phyloP scores from a whole-genome alignment of 2,888 invertebrate genomes.

The Drosophila yooni region DNA sequence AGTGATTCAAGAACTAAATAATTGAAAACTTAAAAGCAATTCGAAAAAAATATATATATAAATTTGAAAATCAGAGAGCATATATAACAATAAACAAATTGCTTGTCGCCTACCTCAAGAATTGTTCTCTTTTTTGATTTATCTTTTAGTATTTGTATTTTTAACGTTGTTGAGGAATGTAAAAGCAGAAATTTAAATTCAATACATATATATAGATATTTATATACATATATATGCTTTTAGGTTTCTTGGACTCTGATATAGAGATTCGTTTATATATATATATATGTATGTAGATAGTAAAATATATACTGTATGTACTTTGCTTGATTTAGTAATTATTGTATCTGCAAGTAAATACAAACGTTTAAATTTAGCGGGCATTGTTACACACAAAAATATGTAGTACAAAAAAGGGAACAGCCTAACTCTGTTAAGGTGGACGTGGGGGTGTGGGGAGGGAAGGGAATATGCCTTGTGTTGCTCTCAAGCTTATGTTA shows the following conservation, averaged over 20 bases:
- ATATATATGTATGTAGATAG: slow-evolving; percentile 52
- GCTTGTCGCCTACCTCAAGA: slow-evolving; percentile 70
- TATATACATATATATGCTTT: slow-evolving; percentile 53
- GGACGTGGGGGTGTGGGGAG: background rate
- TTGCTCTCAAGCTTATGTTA: background rate
- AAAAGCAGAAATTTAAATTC: slow-evolving; percentile 66
- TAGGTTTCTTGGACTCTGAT: slow-evolving; percentile 42
- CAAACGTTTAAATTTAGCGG: slow-evolving; percentile 77
- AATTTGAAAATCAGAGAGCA: slow-evolving; percentile 19
- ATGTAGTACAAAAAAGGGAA: slow-evolving; percentile 44
- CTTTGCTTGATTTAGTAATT: slow-evolving; percentile 80
- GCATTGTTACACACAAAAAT: slow-evolving; percentile 34
- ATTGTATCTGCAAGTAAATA: slow-evolving; percentile 84
- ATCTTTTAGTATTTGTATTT: slow-evolving; percentile 47
- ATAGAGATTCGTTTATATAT: slow-evolving; percentile 40
- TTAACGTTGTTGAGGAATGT: slow-evolving; percentile 68
- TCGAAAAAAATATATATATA: slow-evolving; percentile 1
- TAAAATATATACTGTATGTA: slow-evolving; percentile 69
- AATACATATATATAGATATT: slow-evolving; percentile 41
- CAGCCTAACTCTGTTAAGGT: slow-evolving; percentile 20
- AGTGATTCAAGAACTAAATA: slow-evolving; percentile 18
- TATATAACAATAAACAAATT: slow-evolving; percentile 49
- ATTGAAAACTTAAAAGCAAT: slow-evolving; percentile 17
- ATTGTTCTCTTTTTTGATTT: slow-evolving; percentile 57
- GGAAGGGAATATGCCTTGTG: slow-evolving; percentile 11